Base-by-base conservation (phyloP, 1,140 invertebrate species). In the Drosophila pallidifrons region DNA sequence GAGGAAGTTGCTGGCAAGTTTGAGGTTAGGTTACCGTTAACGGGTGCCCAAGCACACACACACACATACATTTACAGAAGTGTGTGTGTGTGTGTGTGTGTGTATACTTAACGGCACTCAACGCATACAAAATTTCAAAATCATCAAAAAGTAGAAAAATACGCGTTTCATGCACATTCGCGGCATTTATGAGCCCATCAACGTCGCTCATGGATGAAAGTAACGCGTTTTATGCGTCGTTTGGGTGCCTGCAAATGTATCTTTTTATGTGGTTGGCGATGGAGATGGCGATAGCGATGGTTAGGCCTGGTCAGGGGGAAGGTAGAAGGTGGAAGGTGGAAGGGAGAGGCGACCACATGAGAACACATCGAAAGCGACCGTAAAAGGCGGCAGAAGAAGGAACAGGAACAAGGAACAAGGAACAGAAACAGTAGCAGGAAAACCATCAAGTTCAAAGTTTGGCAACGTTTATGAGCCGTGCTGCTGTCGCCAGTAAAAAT, bases 141-240 rank as follows among this genome's bases (percentile, higher is more conserved):
- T 88, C 83, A 88, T 88, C 83, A 88, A 89, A 89, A 89, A 89
- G 85, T 89, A 89, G 85, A 88, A 89, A 89, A 89, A 89, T 89
- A 89, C 85, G 86, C 85, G 69, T 89, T 89, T 90, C 85, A 90
- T 89, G 86, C 85, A 91, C 88, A 91, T 91, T 88, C 75, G 83
- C 83, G 81, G 79, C 89, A 86, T 91, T 91, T 89, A 91, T 91
- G 89, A 91, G 83, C 89, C 89, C 89, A 91, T 91, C 89, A 91
- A 91, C 85, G 89, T 89, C 85, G 85, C 86, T 89, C 86, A 89
- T 89, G 85, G 83, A 88, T 89, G 85, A 89, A 89, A 85, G 85
- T 90, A 89, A 89, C 86, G 85, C 85, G 85, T 89, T 90, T 89
- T 89, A 90, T 89, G 78, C 85, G 86, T 85, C 85, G 81, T 89